Conservation (phyloP, 2,113 vertebrate species). For the Ochotona princeps region DNA sequence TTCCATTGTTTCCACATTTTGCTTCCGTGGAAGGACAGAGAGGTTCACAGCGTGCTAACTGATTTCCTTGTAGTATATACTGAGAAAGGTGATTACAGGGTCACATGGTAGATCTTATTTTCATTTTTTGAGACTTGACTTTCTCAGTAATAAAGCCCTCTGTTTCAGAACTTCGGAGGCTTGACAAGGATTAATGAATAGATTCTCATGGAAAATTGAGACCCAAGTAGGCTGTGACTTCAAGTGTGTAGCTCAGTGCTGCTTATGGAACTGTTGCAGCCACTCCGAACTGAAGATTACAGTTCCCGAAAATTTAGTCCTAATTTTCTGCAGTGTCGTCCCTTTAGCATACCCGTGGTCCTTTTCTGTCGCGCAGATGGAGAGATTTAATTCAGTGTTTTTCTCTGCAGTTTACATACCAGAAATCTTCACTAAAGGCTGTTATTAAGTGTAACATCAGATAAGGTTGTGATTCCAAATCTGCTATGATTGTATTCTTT, state of each 20-base stretch:
- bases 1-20: not conserved
- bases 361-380: not conserved
- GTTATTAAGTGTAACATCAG: not conserved
- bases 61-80: not conserved
- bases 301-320: not conserved
- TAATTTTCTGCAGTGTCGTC: not conserved
- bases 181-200: not conserved
- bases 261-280: not conserved
- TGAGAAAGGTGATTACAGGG: not conserved
- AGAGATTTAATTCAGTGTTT: not conserved
- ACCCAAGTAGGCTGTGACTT: not conserved
- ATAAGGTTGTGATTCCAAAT: not conserved
- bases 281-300: not conserved
- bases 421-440: not conserved
- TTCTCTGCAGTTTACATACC: not conserved
- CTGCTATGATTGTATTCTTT: not conserved
- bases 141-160: not conserved
- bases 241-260: not conserved
- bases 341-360: accelerated
- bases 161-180: not conserved
- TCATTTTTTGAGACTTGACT: not conserved
- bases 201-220: not conserved
- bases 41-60: not conserved
- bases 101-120: not conserved
- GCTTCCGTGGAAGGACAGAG: not conserved